Base-by-base conservation (phyloP, 2,888 invertebrate genomes). In the Periphyllus acericola region DNA sequence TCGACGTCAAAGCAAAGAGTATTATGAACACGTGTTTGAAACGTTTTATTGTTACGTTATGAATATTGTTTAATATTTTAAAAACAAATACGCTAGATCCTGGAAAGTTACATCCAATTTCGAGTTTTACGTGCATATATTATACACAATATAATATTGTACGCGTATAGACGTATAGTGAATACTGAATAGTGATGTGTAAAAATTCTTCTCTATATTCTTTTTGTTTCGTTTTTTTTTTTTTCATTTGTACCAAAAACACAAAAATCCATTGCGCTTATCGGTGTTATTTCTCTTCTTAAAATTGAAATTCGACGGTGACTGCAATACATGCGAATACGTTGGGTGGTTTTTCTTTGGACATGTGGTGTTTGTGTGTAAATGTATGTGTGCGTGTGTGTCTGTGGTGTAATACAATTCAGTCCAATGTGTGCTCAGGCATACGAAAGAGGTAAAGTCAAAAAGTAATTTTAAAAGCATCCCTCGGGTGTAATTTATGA, bases 381-480 rank as follows among this genome's bases (percentile, higher is more conserved):
- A 40, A 25, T n/a, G 17, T 40, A 36, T 25, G 74, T 74, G 76
- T 29, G 32, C 21, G 55, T 34, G 25, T 34, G 32, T 6, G 25
- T 25, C 0, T 60, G 3, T 11, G 11, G 14, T 55, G 34, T 79
- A 60, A 79, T 78, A 55, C 32, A 32, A 55, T 78, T 78, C 52
- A 78, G 46, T 76, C 46, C 19, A 21, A 8, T 32, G 29, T 55
- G 60, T 60, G 60, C 25, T 60, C 21, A 25, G 60, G 25, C 60
- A 25, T 60, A 60, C 21, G 60, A 60, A 8, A 60, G 25, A 60
- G 21, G 21, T 60, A 25, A 60, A 71, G 17, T 32, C 14, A 32
- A 80, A 80, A 80, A 40, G 80, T 80, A 80, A 66, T 80, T 80
- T 80, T 66, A 40, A 40, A 19, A 80, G 55, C 32, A 79, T 40